Evolutionary conservation across 2,888 invertebrate species (phyloP).

Genomic region (Dryobotodes eremita): DNA sequence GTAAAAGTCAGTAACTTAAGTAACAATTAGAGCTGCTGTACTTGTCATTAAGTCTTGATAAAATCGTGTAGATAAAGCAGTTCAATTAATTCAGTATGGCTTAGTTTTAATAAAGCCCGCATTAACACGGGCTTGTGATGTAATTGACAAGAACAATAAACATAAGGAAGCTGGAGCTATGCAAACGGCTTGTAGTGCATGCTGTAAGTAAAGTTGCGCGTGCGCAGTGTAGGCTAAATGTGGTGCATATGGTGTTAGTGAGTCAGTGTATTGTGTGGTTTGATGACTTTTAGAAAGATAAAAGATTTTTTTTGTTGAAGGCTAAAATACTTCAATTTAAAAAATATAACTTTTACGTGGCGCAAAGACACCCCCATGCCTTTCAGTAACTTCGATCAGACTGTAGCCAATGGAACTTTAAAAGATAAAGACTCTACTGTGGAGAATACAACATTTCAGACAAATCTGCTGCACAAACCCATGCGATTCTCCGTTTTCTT

Average conservation of each 20-base stretch:
- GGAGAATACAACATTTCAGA: not conserved
- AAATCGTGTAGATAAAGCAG: slow-evolving; percentile 51
- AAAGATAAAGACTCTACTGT: not conserved
- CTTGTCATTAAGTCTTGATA: slow-evolving; percentile 54
- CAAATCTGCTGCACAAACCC: not conserved
- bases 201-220: slow-evolving; percentile 12
- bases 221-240: slow-evolving; percentile 31
- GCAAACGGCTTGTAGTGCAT: slow-evolving; percentile 42
- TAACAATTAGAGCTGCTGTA: slow-evolving; percentile 47
- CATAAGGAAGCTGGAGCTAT: slow-evolving; percentile 66
- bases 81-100: slow-evolving; percentile 49
- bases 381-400: not conserved
- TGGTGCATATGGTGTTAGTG: slow-evolving; percentile 17
- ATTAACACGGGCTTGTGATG: slow-evolving; percentile 46
- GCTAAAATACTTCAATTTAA: not conserved
- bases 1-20: slow-evolving; percentile 17
- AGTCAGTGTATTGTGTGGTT: slow-evolving; percentile 8
- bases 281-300: not conserved
- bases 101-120: slow-evolving; percentile 50
- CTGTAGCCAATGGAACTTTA: not conserved
- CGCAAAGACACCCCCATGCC: not conserved
- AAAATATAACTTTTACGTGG: not conserved
- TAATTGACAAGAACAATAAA: slow-evolving; percentile 63
- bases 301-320: not conserved
- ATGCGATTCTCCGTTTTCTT: not conserved